A percentile compares a stretch with the other conserved stretches of the same genome.
Conservation (phyloP, 1,140 invertebrate species). For the Ladona fulva region DNA sequence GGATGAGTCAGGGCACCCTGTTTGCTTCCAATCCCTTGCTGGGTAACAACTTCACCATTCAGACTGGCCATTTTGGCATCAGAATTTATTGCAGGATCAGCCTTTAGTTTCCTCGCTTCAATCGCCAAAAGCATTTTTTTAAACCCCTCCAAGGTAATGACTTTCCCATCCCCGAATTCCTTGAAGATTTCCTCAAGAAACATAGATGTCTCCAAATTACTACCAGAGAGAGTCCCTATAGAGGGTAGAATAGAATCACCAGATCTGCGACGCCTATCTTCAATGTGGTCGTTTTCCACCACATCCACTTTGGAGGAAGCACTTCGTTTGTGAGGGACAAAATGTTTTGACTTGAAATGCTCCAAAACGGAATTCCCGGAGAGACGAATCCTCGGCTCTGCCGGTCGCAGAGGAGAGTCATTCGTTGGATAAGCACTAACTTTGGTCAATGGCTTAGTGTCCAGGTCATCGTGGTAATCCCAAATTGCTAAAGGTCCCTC, state of each 20-base stretch:
- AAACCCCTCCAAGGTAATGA: slow-evolving; percentile 55
- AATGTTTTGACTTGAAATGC: slow-evolving; percentile 21
- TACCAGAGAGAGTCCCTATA: slow-evolving; percentile 15
- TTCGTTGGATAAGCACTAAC: no score
- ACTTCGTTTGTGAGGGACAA: slow-evolving; percentile 27
- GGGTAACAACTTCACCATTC: no score
- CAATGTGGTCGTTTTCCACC: slow-evolving; percentile 12
- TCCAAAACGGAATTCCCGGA: slow-evolving; percentile 22
- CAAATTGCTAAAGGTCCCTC: no score
- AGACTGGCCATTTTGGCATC: background rate
- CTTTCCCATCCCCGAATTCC: slow-evolving; percentile 45
- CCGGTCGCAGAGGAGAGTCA: no score
- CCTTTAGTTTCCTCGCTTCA: slow-evolving; percentile 45
- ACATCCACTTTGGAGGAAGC: slow-evolving; percentile 20
- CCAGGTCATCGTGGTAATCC: background rate
- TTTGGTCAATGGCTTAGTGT: background rate
- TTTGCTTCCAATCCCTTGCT: no score
- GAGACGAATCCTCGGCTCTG: slow-evolving; percentile 29
- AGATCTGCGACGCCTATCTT: slow-evolving; percentile 10
- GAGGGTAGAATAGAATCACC: slow-evolving; percentile 17
- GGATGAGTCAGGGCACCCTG: no score
- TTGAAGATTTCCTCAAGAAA: slow-evolving; percentile 40
- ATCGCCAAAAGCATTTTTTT: slow-evolving; percentile 52
- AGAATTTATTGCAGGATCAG: slow-evolving; percentile 22
- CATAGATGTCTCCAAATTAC: slow-evolving; percentile 33